Base-by-base conservation (phyloP, 1,140 invertebrate genomes). In the Tetramorium parvispinum region DNA sequence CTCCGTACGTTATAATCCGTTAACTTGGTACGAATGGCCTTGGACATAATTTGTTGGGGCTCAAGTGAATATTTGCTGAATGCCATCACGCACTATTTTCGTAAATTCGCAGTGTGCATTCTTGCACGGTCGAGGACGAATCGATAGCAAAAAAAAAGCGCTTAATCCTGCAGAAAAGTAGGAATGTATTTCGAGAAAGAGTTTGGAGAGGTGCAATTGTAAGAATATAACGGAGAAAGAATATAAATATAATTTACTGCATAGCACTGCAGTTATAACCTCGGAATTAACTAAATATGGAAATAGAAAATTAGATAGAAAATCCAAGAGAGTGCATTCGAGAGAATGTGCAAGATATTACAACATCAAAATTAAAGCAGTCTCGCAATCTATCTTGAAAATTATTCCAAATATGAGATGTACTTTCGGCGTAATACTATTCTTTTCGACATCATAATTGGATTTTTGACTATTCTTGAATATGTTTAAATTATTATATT, bases 1-100 rank as follows among this genome's bases (percentile, higher is more conserved):
- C 21, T 49, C 7, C 4, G 27, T 37, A 32, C 8, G 8, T 75
- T 59, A 32, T 46, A 57, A 73, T 46, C 2, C 2, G 4, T 43
- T 11, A 16, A 75, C 7, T 55, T 55, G 32, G 3, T 83, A 10
- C 46, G 43, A 66, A 21, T 57, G 2, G 11, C 27, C 16, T 82
- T 61, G 79, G 73, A 83, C 49, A 89, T 85, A 91, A 89, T 86
- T 89, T 86, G 49, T 68, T 76, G 59, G 5, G n/a, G 32, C 61
- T 46, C 59, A 65, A 61, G 57, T 89, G 85, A 91, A 93, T 89
- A 87, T 91, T 91, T 89, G 66, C 40, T 86, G 27, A 73, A 87
- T 88, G 75, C 76, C 87, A 87, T 93, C 91, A 91, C 66, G 81
- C 51, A 87, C 86, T 92, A 93, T 93, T 93, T 92, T 86, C 55